phyloP scores from a whole-genome alignment of 2,888 invertebrate genomes.

The Drosophila meridionalis region DNA sequence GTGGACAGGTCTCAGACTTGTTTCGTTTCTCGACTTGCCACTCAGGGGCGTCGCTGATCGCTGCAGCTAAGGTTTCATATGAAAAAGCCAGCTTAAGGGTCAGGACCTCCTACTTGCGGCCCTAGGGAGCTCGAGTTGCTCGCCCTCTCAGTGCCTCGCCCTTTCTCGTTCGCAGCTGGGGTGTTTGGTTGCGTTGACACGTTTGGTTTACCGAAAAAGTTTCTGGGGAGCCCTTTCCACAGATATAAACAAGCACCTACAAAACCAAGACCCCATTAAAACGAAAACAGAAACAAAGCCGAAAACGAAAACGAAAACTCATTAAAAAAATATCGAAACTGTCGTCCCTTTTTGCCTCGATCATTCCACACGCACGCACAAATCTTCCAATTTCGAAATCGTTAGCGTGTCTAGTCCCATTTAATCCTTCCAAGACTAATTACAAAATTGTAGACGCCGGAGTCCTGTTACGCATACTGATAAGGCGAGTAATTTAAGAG shows the following conservation, averaged over 20 bases:
- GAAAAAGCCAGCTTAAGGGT: slow-evolving; percentile 18
- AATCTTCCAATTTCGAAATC: slow-evolving; percentile 27
- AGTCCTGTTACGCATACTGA: slow-evolving; percentile 36
- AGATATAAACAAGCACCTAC: slow-evolving; percentile 28
- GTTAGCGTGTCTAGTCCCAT: slow-evolving; percentile 38
- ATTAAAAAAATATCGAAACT: slow-evolving; percentile 32
- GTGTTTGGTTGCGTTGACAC: slow-evolving; percentile 51
- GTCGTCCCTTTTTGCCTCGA: slow-evolving; percentile 18
- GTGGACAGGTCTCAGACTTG: slow-evolving; percentile 63
- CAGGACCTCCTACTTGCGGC: slow-evolving; percentile 66
- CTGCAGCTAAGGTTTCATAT: slow-evolving; percentile 47
- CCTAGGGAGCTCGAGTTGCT: slow-evolving; percentile 52
- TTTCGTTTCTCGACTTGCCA: slow-evolving; percentile 30
- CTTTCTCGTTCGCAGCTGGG: slow-evolving; percentile 46
- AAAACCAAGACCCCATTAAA: slow-evolving; percentile 32
- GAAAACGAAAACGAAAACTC: slow-evolving; percentile 31
- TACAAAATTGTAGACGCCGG: slow-evolving; percentile 31
- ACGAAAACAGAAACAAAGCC: slow-evolving; percentile 18
- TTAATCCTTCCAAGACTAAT: slow-evolving; percentile 47
- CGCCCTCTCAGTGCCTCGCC: background rate
- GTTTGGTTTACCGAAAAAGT: slow-evolving; percentile 27
- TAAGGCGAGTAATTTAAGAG: slow-evolving; percentile 38
- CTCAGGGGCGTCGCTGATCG: slow-evolving; percentile 59
- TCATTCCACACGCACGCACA: slow-evolving; percentile 5
- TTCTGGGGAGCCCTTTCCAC: slow-evolving; percentile 24